Evolutionary conservation across 2,888 invertebrate genomes (phyloP).

Genomic region (Limnephilus lunatus): DNA sequence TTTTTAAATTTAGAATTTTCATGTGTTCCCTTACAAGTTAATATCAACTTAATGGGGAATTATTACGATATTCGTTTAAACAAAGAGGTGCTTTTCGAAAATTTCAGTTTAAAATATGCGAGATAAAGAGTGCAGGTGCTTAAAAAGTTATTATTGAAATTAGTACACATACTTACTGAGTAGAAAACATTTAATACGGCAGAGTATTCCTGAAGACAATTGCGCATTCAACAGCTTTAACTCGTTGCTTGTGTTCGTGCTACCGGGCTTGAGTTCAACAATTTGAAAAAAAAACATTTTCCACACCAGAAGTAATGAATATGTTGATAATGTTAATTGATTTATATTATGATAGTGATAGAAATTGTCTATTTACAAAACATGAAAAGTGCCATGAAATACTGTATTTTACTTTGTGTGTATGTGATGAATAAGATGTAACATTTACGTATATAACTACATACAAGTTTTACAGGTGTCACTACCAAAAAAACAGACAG

Average conservation of each 20-base stretch:
- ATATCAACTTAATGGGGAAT: background rate
- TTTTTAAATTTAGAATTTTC: no score
- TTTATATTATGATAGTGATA: background rate
- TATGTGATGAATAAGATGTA: background rate
- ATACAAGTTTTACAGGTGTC: background rate
- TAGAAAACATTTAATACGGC: background rate
- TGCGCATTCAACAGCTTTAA: background rate
- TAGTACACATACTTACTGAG: background rate
- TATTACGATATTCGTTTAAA: background rate
- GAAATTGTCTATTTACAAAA: background rate
- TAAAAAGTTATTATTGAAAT: background rate
- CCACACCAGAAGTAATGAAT: background rate
- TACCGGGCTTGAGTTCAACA: background rate
- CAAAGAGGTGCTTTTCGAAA: background rate
- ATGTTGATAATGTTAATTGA: background rate
- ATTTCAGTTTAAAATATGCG: background rate
- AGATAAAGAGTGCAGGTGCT: background rate
- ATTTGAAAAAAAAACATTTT: background rate
- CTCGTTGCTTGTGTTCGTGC: background rate
- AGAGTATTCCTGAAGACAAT: background rate
- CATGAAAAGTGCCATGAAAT: background rate
- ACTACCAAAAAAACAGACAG: background rate
- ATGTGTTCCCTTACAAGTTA: no score
- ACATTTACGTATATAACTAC: background rate
- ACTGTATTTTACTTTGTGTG: background rate